phyloP scores from a whole-genome alignment of 2,113 vertebrate species.

The Siniperca chuatsi region DNA sequence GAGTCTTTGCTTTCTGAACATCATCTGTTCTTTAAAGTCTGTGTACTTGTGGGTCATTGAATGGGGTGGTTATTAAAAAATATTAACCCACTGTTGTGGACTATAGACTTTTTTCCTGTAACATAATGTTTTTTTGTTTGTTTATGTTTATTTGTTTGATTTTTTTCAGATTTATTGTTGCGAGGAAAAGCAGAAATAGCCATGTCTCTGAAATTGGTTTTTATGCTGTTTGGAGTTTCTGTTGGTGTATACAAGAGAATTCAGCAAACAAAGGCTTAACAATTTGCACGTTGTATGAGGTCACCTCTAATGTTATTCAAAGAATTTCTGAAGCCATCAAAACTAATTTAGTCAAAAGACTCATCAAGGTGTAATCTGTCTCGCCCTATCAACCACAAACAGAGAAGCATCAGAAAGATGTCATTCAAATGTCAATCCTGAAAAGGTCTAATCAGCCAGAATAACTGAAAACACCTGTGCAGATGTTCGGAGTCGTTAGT shows the following conservation, averaged over 20 bases:
- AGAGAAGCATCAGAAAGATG: not conserved
- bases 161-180: too few relatives aligned
- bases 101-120: too few relatives aligned
- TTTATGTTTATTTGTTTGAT: too few relatives aligned
- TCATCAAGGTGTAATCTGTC: not conserved
- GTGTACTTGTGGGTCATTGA: not conserved
- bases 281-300: not conserved
- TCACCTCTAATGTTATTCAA: not conserved
- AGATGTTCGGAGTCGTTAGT: not conserved
- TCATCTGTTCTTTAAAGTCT: not conserved
- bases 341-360: not conserved
- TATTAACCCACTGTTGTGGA: not conserved
- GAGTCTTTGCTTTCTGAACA: not conserved
- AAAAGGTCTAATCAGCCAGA: constrained; percentile 29
- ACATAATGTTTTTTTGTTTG: too few relatives aligned
- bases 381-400: not conserved
- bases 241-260: not conserved
- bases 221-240: not conserved
- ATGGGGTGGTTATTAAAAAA: not conserved
- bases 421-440: not conserved
- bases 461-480: constrained; percentile 7
- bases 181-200: not conserved
- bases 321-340: constrained; percentile 2
- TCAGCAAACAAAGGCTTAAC: fast-evolving
- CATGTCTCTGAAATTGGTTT: not conserved